Base-by-base conservation (phyloP, 2,888 invertebrate genomes). In the Andrena chrysosceles region DNA sequence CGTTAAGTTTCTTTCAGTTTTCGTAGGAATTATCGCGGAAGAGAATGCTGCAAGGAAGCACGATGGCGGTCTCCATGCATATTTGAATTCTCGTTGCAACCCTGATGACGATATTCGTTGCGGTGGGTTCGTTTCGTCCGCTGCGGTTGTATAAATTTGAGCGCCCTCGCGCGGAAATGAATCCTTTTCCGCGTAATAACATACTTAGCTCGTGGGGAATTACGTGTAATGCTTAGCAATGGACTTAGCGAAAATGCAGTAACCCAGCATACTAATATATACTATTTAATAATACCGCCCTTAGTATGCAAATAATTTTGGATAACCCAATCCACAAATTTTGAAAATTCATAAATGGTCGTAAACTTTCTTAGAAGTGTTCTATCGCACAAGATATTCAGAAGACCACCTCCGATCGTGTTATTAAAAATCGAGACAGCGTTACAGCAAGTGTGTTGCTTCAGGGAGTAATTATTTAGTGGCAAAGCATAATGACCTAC, bases 121-220 rank as follows among this genome's bases (percentile, higher is more conserved):
- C 69, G 77, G 83, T 73, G 56, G 77, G 70, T 77, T 74, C 80
- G 74, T 69, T 85, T 68, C 59, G 62, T 62, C 77, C 59, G 63
- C 59, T 77, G 81, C 79, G 87, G 81, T 85, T 69, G 74, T 74
- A 66, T 66, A 80, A 87, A 87, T 85, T 81, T 73, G 42, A 75
- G 67, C 64, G 74, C 77, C 68, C 63, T 62, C 74, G 49, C 67
- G 54, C 35, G 54, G 74, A 64, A 74, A 56, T 71, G 71, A 67
- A 75, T 67, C 75, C 56, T 67, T 67, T 59, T 49, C 67, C 70
- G 33, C 74, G 29, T 75, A 74, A 78, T 67, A 77, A 64, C 64
- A 23, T 66, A 35, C 48, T 66, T 72, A 77, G 29, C 20, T 20
- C 8, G 8, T 10, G 48, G 33, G 56, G 48, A 59, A 49, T 73